Conservation (phyloP, 2,888 invertebrate genomes). For the Sarcophaga carnaria region DNA sequence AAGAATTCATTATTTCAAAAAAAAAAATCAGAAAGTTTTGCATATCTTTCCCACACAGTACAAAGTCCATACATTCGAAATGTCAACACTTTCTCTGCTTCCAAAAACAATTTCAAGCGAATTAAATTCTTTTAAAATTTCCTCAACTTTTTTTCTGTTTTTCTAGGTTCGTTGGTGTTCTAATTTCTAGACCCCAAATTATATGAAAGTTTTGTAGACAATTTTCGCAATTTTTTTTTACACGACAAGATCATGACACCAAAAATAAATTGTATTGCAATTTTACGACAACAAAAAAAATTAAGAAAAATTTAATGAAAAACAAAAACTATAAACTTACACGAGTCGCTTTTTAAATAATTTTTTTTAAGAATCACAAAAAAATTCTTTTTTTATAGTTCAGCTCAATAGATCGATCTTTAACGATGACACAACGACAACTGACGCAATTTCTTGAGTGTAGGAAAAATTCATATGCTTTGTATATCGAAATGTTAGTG, state of each 20-base stretch:
- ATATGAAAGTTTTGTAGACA: background rate
- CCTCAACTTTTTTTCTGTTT: constrained; percentile 37
- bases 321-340: constrained; percentile 36
- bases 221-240: constrained; percentile 19
- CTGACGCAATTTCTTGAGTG: constrained; percentile 67
- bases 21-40: too few relatives aligned
- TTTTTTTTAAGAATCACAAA: constrained; percentile 23
- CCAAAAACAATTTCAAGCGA: constrained; percentile 12
- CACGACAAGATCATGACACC: constrained; percentile 65
- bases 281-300: too few relatives aligned
- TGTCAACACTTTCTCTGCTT: constrained; percentile 73
- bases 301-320: background rate
- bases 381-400: constrained; percentile 13
- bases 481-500: constrained; percentile 34
- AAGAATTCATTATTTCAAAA: too few relatives aligned
- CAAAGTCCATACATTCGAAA: constrained; percentile 62
- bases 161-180: constrained; percentile 29
- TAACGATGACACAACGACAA: constrained; percentile 68
- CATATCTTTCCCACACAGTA: too few relatives aligned
- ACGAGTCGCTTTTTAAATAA: constrained; percentile 31
- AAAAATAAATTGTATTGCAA: constrained; percentile 50
- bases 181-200: constrained; percentile 12
- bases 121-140: too few relatives aligned
- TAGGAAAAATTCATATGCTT: constrained; percentile 35
- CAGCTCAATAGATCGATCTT: constrained; percentile 59